Percentiles rank a stretch among this genome's conserved stretches.
phyloP scores from a whole-genome alignment of 1,140 invertebrate genomes.

The Drosophila orosa region DNA sequence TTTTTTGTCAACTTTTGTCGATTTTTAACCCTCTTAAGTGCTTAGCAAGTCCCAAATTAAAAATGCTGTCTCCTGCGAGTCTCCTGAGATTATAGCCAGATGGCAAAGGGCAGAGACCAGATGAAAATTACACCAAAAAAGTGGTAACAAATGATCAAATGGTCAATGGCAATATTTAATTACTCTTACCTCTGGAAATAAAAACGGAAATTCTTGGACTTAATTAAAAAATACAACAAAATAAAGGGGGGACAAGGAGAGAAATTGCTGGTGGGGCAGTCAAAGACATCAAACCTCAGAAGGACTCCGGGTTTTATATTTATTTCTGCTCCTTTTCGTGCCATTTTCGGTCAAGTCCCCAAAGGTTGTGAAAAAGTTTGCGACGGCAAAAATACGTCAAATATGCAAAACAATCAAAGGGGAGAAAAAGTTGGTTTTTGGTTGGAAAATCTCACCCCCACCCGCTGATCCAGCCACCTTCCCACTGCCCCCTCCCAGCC shows the following conservation, averaged over 20 bases:
- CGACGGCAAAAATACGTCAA: conserved; percentile 50
- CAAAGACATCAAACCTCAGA: conserved; percentile 53
- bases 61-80: conserved; percentile 49
- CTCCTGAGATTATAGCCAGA: conserved; percentile 68
- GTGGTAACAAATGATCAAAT: conserved; percentile 66
- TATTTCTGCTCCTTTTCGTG: conserved; percentile 24
- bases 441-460: conserved; percentile 20
- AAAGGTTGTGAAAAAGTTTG: conserved; percentile 45
- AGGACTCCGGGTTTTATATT: conserved; percentile 24
- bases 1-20: conserved; percentile 71
- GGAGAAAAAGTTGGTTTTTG: conserved; percentile 23
- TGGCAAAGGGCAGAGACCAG: conserved; percentile 28
- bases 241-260: conserved; percentile 2
- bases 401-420: conserved; percentile 52
- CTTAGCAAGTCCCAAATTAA: conserved; percentile 79
- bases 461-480: conserved; percentile 9
- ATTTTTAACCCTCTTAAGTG: conserved; percentile 80
- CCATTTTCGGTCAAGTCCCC: conserved; percentile 32
- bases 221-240: conserved; percentile 63
- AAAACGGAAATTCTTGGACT: conserved; percentile 34
- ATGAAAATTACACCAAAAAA: conserved; percentile 50
- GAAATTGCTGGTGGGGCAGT: conserved; percentile 21
- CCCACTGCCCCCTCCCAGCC: neutral
- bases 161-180: conserved; percentile 76
- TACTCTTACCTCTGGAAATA: conserved; percentile 28